Evolutionary conservation across 2,113 vertebrate genomes (phyloP).

Genomic region (Mobula birostris): DNA sequence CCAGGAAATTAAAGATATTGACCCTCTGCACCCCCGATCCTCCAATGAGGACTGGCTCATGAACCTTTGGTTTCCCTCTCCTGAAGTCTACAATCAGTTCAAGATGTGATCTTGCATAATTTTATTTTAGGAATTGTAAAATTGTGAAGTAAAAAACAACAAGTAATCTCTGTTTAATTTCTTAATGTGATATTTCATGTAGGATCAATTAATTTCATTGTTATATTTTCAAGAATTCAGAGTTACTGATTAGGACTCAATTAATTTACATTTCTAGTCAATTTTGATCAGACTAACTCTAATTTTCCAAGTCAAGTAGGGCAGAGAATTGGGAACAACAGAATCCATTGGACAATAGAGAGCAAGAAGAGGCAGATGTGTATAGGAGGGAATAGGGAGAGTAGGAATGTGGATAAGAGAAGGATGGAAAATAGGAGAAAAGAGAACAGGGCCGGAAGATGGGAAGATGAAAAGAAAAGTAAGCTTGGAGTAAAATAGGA

Average conservation of each 20-base stretch:
- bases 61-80: too few relatives aligned
- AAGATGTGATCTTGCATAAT: not conserved
- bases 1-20: too few relatives aligned
- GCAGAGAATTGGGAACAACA: not conserved
- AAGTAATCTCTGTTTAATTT: not conserved
- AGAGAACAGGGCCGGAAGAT: not conserved
- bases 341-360: not conserved
- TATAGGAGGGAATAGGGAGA: not conserved
- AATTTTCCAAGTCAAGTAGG: not conserved
- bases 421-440: not conserved
- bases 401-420: not conserved
- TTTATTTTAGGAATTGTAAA: not conserved
- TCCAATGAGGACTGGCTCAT: too few relatives aligned
- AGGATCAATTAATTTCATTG: not conserved
- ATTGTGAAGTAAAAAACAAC: not conserved
- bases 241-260: not conserved
- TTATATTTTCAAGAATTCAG: constrained; percentile 24
- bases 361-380: not conserved
- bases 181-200: not conserved
- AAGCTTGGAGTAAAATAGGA: not conserved
- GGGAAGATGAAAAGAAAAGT: not conserved
- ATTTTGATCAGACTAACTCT: not conserved
- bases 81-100: not conserved
- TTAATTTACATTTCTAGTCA: not conserved
- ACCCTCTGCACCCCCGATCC: too few relatives aligned